Conservation (phyloP, 2,113 vertebrate genomes). For the Coracopsis vasa region DNA sequence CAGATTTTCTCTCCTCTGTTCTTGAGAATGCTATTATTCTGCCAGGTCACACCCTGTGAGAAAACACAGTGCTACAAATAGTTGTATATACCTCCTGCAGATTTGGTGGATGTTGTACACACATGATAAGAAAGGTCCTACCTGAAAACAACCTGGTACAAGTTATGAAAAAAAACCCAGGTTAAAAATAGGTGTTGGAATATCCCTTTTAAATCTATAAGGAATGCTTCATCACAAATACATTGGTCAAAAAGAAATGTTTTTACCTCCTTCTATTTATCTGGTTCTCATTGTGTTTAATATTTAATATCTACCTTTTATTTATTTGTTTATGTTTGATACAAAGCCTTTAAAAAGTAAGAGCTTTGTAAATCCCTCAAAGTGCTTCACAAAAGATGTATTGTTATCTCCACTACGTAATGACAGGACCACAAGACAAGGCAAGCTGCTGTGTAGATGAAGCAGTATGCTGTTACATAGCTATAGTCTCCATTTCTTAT, state of each 20-base stretch:
- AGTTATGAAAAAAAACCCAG: background rate
- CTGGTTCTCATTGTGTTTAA: background rate
- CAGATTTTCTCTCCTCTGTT: background rate
- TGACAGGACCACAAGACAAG: background rate
- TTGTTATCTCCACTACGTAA: background rate
- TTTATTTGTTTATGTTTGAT: background rate
- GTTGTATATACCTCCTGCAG: background rate
- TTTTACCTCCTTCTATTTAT: background rate
- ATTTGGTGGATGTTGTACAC: background rate
- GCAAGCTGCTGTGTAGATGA: background rate
- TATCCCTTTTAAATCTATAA: background rate
- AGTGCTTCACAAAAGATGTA: background rate
- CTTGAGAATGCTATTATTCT: background rate
- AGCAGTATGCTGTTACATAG: background rate
- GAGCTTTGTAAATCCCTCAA: background rate
- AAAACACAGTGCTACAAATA: background rate
- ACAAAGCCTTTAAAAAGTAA: background rate
- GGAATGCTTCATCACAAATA: background rate
- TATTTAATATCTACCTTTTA: background rate
- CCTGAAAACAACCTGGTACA: background rate
- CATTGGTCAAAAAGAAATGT: background rate
- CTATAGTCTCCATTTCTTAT: background rate
- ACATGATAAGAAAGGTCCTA: background rate
- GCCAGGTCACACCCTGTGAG: background rate
- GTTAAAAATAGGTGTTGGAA: background rate